Evolutionary conservation across 2,113 vertebrate species (phyloP), one percentile per base, ranked within the genome.

Genomic region (Hassar affinis): DNA sequence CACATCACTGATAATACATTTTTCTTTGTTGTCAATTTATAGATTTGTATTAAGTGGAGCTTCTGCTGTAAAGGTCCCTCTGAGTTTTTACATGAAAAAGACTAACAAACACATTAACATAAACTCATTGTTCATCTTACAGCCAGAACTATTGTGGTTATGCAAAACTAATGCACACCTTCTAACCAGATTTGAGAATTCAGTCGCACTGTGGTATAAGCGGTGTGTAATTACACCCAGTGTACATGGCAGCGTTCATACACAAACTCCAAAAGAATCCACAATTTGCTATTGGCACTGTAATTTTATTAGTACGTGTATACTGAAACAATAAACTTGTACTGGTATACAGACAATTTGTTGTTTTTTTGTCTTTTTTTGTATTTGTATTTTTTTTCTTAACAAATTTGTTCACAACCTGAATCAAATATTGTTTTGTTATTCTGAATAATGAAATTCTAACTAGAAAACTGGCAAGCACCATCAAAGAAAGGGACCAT

Each of bases 321-420:
- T 96, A 97, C 95, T 96, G 95, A 96, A 96, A 96, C 96, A 96
- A 97, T 96, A 96, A 96, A 96, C 96, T 96, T 96, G 96, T 96
- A 97, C 96, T 97, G 96, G 95, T 96, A 96, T 96, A 96, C 95
- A 96, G 96, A 96, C 95, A 94, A 95, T 96, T 96, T 96, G 91
- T 95, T 88, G 83, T 66, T 54, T 66, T 85, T 59, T 68, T 42
- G 96, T 78, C 84, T 96, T 96, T 95, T 95, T 52, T 76, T 77
- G 18, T 30, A 14, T 77, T 77, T 77, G 33, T 76, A 76, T 62
- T 66, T 54, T 79, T 79, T 81, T 86, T 95, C 95, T 95, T 95
- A 96, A 97, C 96, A 97, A 96, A 95, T 96, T 96, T 97, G 95
- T 96, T 97, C 96, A 96, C 96, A 96, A 96, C 95, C 96, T 97